Conservation (phyloP, 1,140 invertebrate genomes). For the Leptinotarsa texana region DNA sequence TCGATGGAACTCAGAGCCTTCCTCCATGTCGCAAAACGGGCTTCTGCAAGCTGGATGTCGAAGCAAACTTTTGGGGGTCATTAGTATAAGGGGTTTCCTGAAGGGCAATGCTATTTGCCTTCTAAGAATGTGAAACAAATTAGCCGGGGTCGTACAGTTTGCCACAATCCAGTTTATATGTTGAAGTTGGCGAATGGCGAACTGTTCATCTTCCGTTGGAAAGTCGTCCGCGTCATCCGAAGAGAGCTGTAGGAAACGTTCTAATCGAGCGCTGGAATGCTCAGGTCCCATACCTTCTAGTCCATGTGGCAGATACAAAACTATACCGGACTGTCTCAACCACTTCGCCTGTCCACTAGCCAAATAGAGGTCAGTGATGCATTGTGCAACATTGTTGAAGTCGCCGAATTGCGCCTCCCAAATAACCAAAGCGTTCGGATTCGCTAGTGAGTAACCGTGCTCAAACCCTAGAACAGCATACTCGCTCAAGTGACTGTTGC, state of each 20-base stretch:
- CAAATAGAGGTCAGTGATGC: conserved; percentile 86
- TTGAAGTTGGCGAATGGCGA: conserved; percentile 77
- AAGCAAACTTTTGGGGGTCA: conserved; percentile 82
- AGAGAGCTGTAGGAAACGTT: conserved; percentile 79
- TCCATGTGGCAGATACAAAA: conserved; percentile 85
- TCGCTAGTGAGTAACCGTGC: conserved; percentile 80
- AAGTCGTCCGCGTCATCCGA: conserved; percentile 71
- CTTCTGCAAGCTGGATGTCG: conserved; percentile 73
- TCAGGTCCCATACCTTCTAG: conserved; percentile 91
- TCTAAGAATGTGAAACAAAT: conserved; percentile 83
- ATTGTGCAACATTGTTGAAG: conserved; percentile 84
- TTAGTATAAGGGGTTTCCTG: conserved; percentile 77
- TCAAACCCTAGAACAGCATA: conserved; percentile 80
- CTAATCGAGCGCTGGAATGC: conserved; percentile 80
- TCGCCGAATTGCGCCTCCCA: conserved; percentile 95
- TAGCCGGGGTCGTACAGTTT: conserved; percentile 83
- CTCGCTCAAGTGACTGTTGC: conserved; percentile 82
- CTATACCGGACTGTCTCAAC: conserved; percentile 80
- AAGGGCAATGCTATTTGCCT: conserved; percentile 82
- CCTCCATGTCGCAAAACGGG: conserved; percentile 71
- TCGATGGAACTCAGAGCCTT: conserved; percentile 57
- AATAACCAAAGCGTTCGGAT: conserved; percentile 78
- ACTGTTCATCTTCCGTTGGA: conserved; percentile 57
- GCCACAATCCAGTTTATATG: conserved; percentile 83
- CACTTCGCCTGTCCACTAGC: conserved; percentile 80